Base-by-base conservation (phyloP, 2,888 invertebrate genomes). In the Ichneumoninae sp. region DNA sequence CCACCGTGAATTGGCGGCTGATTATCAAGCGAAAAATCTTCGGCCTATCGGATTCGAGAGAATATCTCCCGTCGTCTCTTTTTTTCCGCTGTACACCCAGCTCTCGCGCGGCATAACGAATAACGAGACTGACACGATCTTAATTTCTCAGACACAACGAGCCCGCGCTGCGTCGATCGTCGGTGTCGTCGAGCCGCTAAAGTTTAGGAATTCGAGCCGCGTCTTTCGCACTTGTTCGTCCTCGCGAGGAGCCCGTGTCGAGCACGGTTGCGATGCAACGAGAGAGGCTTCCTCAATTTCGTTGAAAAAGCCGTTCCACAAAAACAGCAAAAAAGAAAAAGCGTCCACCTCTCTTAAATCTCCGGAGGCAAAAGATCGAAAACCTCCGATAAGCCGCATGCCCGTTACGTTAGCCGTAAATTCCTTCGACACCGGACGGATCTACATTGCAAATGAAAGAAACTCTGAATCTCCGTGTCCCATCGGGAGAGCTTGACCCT, bases 31-130 rank as follows among this genome's bases (percentile, higher is more conserved):
- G 77, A 83, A 87, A 87, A 88, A 90, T 91, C 91, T 88, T 88
- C 89, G 85, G 82, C 90, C 92, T 90, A 92, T 93, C 91, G 86
- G 86, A 88, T 86, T 80, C 89, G 82, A 88, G 88, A 71, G 81
- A 83, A 65, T 72, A 71, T 83, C 81, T 83, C 79, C 76, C 76
- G 4, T 47, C 3, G 44, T 47, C 44, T 68, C 72, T 33, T 30
- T 16, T 72, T 26, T 33, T 60, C 13, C 40, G 52, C 65, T 19
- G 60, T 36, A 60, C 36, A n/a, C 54, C 47, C 40, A 26, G 4
- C 36, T 33, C 44, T 33, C 72, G 44, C 76, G 60, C 54, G 71
- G 13, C 26, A 26, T 22, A 74, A 33, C 36, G 62, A 62, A 62
- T n/a, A 30, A 62, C 13, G 62, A n/a, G 33, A 13, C 62, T 16